Evolutionary conservation across 2,888 invertebrate species (phyloP).

Genomic region (Oscheius onirici): DNA sequence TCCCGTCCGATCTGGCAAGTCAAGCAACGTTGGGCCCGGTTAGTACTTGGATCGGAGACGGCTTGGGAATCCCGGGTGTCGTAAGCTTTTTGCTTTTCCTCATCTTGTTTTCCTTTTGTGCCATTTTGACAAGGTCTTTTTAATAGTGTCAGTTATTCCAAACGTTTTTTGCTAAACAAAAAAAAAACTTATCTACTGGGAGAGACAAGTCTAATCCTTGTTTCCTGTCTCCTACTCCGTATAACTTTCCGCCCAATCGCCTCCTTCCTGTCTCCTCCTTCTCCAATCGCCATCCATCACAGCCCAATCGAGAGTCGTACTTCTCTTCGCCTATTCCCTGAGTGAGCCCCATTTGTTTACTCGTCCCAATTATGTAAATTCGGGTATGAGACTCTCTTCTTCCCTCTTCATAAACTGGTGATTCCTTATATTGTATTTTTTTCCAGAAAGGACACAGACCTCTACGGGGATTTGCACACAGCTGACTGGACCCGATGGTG

Average conservation of each 20-base stretch:
- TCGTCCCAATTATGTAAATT: constrained; percentile 23
- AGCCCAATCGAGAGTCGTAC: not conserved
- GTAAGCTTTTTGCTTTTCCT: too few relatives aligned
- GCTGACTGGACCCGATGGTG: constrained; percentile 9
- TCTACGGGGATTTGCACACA: too few relatives aligned
- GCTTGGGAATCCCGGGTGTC: too few relatives aligned
- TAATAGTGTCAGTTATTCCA: too few relatives aligned
- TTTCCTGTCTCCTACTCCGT: not conserved
- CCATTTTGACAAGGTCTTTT: too few relatives aligned
- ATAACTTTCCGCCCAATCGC: constrained; percentile 9
- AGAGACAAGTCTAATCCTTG: too few relatives aligned
- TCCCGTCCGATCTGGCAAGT: too few relatives aligned
- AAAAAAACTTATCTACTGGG: too few relatives aligned
- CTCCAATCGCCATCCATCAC: not conserved
- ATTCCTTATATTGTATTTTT: not conserved
- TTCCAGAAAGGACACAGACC: not conserved
- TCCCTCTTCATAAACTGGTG: not conserved
- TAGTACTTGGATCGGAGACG: too few relatives aligned
- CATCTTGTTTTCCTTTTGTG: too few relatives aligned
- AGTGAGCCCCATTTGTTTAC: constrained; percentile 16
- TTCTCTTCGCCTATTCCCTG: not conserved
- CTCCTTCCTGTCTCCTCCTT: constrained; percentile 2
- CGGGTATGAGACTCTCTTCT: not conserved
- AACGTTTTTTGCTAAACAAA: too few relatives aligned
- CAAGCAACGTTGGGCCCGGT: too few relatives aligned